These are phyloP conservation scores for Cyprinus carpio DNA, from an alignment of 2,113 vertebrate species.

Conservation along the genomic window DNA sequence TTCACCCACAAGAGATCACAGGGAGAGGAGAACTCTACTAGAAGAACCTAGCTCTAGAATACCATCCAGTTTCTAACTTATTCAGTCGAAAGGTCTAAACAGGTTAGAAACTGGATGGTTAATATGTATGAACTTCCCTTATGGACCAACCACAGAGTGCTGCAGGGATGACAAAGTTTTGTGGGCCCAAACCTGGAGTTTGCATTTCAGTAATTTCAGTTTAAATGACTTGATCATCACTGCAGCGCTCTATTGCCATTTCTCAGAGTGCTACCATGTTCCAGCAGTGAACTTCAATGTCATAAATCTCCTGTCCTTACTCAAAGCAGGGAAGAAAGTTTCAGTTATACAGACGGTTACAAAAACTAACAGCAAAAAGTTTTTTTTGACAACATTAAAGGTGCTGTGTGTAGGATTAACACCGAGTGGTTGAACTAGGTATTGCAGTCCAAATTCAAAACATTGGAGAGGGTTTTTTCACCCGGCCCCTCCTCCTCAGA, in stretches of 20 bases:
- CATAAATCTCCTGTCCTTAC: not conserved
- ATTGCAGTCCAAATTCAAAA: too few species aligned
- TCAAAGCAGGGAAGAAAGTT: not conserved
- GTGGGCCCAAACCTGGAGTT: not conserved
- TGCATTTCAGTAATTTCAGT: not conserved
- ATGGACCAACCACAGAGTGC: not conserved
- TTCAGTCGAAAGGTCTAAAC: not conserved
- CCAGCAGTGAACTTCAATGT: not conserved
- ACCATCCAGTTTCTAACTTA: not conserved
- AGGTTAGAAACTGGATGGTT: not conserved
- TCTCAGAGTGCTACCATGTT: not conserved
- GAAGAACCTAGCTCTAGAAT: not conserved
- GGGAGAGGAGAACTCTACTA: not conserved
- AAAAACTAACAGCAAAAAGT: not conserved
- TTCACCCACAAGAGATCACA: constrained; percentile 26
- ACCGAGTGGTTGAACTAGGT: too few species aligned
- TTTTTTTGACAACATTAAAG: not conserved
- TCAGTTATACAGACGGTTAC: not conserved
- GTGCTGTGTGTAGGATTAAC: too few species aligned
- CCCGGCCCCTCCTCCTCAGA: too few species aligned
- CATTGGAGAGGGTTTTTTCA: too few species aligned
- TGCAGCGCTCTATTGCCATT: not conserved
- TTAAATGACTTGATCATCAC: not conserved
- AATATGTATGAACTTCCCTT: not conserved
- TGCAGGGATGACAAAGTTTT: not conserved